Evolutionary conservation across 2,797 vertebrate species (phyloP).

Genomic region (Alcedo quadribrachys): DNA sequence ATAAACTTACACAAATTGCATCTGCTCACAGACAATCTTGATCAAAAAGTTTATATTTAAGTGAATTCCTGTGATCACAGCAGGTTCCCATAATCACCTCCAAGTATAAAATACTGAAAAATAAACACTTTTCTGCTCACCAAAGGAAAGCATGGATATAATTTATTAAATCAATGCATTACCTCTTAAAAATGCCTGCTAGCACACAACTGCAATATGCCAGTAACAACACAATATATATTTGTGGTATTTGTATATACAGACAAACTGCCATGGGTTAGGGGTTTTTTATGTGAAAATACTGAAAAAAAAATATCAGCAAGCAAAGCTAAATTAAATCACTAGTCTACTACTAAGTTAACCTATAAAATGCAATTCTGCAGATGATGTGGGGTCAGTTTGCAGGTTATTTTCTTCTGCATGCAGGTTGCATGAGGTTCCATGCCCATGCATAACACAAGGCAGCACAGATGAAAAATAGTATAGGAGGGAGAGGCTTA

Average conservation of each 20-base stretch:
- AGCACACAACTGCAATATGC: background rate
- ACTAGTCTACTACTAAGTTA: background rate
- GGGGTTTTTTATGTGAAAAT: background rate
- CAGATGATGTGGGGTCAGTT: background rate
- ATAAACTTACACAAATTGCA: background rate
- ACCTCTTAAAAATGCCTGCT: background rate
- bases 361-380: background rate
- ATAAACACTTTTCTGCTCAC: conserved; percentile 23
- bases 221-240: background rate
- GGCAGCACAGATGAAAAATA: background rate
- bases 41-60: conserved; percentile 39
- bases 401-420: background rate
- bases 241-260: background rate
- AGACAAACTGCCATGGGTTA: background rate
- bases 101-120: conserved; percentile 23
- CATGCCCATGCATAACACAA: background rate
- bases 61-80: conserved; percentile 4
- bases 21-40: conserved; percentile 22
- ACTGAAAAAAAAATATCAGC: background rate
- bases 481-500: background rate
- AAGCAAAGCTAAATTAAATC: background rate
- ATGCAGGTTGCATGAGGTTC: background rate
- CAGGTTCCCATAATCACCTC: conserved; percentile 38
- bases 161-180: conserved; percentile 6
- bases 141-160: background rate